Evolutionary conservation across 2,113 vertebrate species (phyloP).

Genomic region (Gila orcuttii): DNA sequence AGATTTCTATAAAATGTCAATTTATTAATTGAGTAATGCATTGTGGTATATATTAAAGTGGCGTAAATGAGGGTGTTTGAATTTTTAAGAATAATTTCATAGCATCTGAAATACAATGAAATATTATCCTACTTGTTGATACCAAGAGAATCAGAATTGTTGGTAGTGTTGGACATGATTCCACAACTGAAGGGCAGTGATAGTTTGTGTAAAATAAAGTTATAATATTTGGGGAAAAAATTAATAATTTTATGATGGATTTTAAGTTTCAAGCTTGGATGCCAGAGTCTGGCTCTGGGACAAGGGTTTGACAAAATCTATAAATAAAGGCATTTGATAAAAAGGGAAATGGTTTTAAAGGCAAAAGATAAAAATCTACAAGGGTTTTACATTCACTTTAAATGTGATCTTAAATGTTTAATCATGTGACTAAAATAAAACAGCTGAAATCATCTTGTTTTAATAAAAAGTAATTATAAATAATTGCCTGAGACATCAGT

Average conservation of each 20-base stretch:
- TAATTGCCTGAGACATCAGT: not conserved
- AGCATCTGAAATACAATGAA: too few species aligned
- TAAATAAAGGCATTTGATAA: not conserved
- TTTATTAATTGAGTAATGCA: too few species aligned
- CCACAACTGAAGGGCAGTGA: too few species aligned
- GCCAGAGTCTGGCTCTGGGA: not conserved
- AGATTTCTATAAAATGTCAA: too few species aligned
- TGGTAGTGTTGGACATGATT: too few species aligned
- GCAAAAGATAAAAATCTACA: not conserved
- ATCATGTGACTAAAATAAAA: not conserved
- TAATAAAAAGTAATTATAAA: not conserved
- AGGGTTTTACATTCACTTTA: not conserved
- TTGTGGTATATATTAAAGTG: too few species aligned
- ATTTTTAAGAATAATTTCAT: too few species aligned
- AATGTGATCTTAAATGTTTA: not conserved
- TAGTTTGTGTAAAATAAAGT: too few species aligned
- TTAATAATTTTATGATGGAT: not conserved
- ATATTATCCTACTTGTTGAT: too few species aligned
- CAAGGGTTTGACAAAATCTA: not conserved
- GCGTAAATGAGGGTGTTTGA: too few species aligned
- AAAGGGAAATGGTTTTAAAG: not conserved
- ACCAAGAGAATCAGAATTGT: too few species aligned
- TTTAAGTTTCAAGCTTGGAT: not conserved
- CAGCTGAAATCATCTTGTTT: not conserved
- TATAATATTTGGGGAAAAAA: not conserved